A percentile compares a stretch with the other conserved stretches of the same genome.
phyloP scores from a whole-genome alignment of 2,797 vertebrate species.

The Parauchenoglanis ngamensis region DNA sequence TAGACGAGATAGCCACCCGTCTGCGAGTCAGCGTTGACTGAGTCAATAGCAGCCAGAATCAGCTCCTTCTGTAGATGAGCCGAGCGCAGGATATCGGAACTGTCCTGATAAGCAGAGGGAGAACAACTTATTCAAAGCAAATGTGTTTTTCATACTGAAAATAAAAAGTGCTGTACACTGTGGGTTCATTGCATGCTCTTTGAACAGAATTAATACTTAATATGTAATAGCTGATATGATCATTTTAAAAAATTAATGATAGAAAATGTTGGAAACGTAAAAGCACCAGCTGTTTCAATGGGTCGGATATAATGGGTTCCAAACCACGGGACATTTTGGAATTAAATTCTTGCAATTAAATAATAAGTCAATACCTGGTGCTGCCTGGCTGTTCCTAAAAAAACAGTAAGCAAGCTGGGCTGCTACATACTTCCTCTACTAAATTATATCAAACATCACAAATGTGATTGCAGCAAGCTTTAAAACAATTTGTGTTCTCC shows the following conservation, averaged over 20 bases:
- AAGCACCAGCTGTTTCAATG: background rate
- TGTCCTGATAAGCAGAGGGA: conserved; percentile 75
- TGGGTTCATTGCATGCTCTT: background rate
- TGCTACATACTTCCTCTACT: background rate
- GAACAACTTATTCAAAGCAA: background rate
- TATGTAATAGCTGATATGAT: background rate
- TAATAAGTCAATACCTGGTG: background rate
- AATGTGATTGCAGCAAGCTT: background rate
- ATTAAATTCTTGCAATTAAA: background rate
- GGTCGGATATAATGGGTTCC: background rate
- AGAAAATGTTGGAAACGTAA: background rate
- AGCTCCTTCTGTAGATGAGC: conserved; percentile 96
- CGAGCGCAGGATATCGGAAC: conserved; percentile 85
- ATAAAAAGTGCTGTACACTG: conserved; percentile 15
- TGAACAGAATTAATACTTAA: background rate
- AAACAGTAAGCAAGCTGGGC: background rate
- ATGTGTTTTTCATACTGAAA: conserved; percentile 5
- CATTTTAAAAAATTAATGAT: background rate
- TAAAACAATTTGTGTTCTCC: background rate
- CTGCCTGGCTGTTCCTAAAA: background rate
- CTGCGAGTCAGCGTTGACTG: conserved; percentile 85
- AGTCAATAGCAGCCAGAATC: conserved; percentile 92
- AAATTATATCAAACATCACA: background rate
- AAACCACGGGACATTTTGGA: background rate
- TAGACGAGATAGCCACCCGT: conserved; percentile 92